phyloP scores from a whole-genome alignment of 2,888 invertebrate genomes.

The Dione juno region DNA sequence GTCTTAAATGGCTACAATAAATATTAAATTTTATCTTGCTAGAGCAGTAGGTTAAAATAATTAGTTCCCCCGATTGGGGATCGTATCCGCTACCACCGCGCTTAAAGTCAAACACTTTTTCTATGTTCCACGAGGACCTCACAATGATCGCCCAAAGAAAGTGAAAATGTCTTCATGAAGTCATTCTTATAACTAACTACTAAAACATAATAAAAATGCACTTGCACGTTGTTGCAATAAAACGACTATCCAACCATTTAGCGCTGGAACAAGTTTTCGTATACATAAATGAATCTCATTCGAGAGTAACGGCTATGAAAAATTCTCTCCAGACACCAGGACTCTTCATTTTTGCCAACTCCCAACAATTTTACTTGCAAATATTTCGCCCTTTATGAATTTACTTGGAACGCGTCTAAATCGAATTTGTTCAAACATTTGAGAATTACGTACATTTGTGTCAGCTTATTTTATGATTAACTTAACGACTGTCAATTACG shows the following conservation, averaged over 20 bases:
- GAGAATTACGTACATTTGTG: slow-evolving; percentile 45
- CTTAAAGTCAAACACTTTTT: too few species aligned
- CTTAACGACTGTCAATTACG: slow-evolving; percentile 20
- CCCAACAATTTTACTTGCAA: slow-evolving; percentile 78
- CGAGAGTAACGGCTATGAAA: slow-evolving; percentile 69
- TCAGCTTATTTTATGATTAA: slow-evolving; percentile 25
- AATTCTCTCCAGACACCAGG: slow-evolving; percentile 62
- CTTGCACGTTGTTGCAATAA: slow-evolving; percentile 25
- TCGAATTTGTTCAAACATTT: slow-evolving; percentile 68
- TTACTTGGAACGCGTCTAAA: slow-evolving; percentile 59
- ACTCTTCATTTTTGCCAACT: slow-evolving; percentile 68
- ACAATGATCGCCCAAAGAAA: not conserved
- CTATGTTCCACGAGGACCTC: not conserved
- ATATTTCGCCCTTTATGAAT: slow-evolving; percentile 76
- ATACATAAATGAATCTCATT: slow-evolving; percentile 77
- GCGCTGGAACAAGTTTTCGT: slow-evolving; percentile 60
- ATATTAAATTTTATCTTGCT: too few species aligned
- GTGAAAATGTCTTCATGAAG: not conserved
- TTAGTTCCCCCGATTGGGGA: too few species aligned
- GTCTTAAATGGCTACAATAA: too few species aligned
- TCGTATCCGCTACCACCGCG: too few species aligned
- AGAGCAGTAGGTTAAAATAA: too few species aligned
- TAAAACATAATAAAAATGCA: not conserved
- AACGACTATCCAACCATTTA: slow-evolving; percentile 37
- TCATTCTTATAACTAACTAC: not conserved